A percentile compares a stretch with the other conserved stretches of the same genome.
Evolutionary conservation across 2,113 vertebrate species (phyloP).

Genomic region (Myotis lucifugus): DNA sequence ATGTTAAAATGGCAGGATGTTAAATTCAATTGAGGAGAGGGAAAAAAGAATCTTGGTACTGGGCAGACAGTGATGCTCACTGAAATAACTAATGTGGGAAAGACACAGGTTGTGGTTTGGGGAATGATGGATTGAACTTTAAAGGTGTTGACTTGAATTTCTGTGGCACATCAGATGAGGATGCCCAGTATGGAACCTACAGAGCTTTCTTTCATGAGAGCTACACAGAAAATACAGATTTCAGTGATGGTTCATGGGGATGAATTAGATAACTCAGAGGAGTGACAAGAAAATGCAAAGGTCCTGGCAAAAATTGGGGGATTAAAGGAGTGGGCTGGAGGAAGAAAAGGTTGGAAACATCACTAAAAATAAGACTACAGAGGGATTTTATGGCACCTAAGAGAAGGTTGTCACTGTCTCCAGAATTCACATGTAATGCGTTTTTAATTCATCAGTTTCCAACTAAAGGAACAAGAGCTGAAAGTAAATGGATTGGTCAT

Average conservation of each 20-base stretch:
- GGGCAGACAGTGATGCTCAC: background rate
- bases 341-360: background rate
- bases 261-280: background rate
- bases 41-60: background rate
- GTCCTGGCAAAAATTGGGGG: background rate
- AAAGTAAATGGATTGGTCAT: constrained; percentile 56
- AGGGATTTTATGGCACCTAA: background rate
- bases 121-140: background rate
- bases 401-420: background rate
- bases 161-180: background rate
- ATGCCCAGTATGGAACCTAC: background rate
- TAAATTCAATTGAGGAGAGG: background rate
- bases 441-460: constrained; percentile 53
- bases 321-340: background rate
- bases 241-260: background rate
- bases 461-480: constrained; percentile 57
- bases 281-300: background rate
- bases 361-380: background rate
- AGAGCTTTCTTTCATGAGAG: background rate
- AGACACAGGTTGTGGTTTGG: background rate
- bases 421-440: constrained; percentile 3
- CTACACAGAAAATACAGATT: background rate
- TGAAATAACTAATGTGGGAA: background rate
- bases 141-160: background rate
- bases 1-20: background rate